These are phyloP conservation scores for Hydractinia symbiolongicarpus DNA, from an alignment of 30 jellyfish, hydroid and myxozoan species.

Conservation along the genomic window DNA sequence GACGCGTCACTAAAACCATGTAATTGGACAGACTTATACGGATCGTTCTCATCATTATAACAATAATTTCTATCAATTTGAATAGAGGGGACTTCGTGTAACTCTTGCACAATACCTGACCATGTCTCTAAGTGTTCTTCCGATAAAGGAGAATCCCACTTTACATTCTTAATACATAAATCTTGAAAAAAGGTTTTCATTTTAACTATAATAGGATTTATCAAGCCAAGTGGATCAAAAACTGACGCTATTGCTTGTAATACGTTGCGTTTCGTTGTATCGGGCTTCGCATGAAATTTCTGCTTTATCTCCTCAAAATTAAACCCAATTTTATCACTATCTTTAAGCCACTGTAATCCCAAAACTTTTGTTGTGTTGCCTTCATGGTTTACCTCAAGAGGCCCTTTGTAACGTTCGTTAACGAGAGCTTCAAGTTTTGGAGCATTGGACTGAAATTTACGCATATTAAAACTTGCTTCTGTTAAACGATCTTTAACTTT, in stretches of 20 bases:
- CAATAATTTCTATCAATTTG: neutral
- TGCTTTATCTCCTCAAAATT: neutral
- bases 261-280: slow-evolving; percentile 3
- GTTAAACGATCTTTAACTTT: too few relatives aligned
- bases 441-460: slow-evolving; percentile 3
- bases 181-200: neutral
- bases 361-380: neutral
- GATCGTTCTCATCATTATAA: neutral
- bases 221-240: neutral
- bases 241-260: neutral
- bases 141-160: neutral
- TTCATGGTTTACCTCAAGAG: neutral
- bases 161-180: neutral
- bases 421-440: neutral
- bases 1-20: slow-evolving; percentile 15
- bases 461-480: too few relatives aligned
- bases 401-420: neutral
- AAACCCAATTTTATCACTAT: neutral
- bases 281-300: neutral
- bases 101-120: neutral
- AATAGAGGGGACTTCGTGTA: neutral
- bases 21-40: neutral
- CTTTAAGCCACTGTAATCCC: neutral
- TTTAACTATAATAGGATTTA: neutral
- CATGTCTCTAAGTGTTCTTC: neutral